phyloP scores from a whole-genome alignment of 2,113 vertebrate species.

The Brachyistius frenatus region DNA sequence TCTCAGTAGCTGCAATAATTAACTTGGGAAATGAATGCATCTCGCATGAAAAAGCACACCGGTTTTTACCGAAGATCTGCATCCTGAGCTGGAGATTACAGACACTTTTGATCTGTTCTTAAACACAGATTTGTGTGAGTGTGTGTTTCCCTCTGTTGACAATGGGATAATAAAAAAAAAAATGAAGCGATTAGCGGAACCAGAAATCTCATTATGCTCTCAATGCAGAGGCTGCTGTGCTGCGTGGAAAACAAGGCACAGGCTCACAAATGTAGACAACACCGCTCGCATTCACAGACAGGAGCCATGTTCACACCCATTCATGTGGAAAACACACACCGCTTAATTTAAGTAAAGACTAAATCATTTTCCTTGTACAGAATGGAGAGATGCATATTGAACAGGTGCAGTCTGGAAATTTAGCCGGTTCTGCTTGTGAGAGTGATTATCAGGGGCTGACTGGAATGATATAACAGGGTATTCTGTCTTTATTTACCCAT shows the following conservation, averaged over 20 bases:
- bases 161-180: slow-evolving; percentile 54
- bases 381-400: slow-evolving; percentile 31
- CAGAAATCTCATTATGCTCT: slow-evolving; percentile 72
- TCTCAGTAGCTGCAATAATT: slow-evolving; percentile 66
- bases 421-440: slow-evolving; percentile 48
- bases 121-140: slow-evolving; percentile 68
- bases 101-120: slow-evolving; percentile 70
- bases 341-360: slow-evolving; percentile 42
- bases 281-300: slow-evolving; percentile 23
- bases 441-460: slow-evolving; percentile 55
- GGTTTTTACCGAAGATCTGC: slow-evolving; percentile 48
- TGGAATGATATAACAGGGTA: slow-evolving; percentile 61
- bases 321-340: slow-evolving; percentile 23
- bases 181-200: slow-evolving; percentile 68
- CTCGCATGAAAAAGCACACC: slow-evolving; percentile 31
- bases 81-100: slow-evolving; percentile 72
- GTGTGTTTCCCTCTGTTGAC: slow-evolving; percentile 54
- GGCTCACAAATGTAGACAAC: neutral
- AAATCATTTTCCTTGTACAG: slow-evolving; percentile 32
- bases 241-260: slow-evolving; percentile 28
- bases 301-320: slow-evolving; percentile 12
- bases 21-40: slow-evolving; percentile 64
- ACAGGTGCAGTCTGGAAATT: slow-evolving; percentile 38
- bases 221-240: slow-evolving; percentile 41
- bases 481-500: slow-evolving; percentile 79